Evolutionary conservation across 2,113 vertebrate species (phyloP).

Genomic region (Paraplagusia blochii): DNA sequence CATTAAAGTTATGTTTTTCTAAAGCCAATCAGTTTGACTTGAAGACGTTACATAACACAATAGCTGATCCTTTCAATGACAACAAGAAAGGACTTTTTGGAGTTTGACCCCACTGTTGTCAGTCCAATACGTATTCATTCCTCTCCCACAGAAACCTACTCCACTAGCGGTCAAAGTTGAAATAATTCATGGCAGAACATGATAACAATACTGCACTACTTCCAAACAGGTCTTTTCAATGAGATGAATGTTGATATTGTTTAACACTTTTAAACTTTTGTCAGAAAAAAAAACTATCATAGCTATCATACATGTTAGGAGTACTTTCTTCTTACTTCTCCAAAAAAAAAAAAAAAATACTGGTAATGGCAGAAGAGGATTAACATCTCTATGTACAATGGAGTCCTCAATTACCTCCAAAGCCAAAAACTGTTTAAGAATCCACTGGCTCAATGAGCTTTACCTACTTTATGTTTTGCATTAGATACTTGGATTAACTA

Average conservation of each 20-base stretch:
- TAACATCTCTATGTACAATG: too few species aligned
- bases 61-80: slow-evolving; percentile 8
- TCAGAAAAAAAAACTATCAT: too few species aligned
- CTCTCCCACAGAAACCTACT: slow-evolving; percentile 8
- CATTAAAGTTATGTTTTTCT: neutral
- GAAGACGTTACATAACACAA: neutral
- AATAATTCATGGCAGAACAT: slow-evolving; percentile 20
- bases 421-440: too few species aligned
- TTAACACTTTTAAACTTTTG: neutral
- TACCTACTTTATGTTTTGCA: too few species aligned
- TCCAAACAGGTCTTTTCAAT: neutral
- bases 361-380: too few species aligned
- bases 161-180: slow-evolving; percentile 51
- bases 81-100: slow-evolving; percentile 26
- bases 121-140: neutral
- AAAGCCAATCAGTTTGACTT: too few species aligned
- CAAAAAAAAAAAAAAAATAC: too few species aligned
- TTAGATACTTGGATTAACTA: too few species aligned
- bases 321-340: too few species aligned
- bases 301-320: too few species aligned
- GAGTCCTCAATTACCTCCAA: too few species aligned
- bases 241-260: neutral
- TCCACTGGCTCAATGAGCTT: too few species aligned
- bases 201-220: slow-evolving; percentile 32
- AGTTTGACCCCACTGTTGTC: slow-evolving; percentile 25